Evolutionary conservation across 1,140 invertebrate genomes (phyloP).

Genomic region (Sminthurides bifidus): DNA sequence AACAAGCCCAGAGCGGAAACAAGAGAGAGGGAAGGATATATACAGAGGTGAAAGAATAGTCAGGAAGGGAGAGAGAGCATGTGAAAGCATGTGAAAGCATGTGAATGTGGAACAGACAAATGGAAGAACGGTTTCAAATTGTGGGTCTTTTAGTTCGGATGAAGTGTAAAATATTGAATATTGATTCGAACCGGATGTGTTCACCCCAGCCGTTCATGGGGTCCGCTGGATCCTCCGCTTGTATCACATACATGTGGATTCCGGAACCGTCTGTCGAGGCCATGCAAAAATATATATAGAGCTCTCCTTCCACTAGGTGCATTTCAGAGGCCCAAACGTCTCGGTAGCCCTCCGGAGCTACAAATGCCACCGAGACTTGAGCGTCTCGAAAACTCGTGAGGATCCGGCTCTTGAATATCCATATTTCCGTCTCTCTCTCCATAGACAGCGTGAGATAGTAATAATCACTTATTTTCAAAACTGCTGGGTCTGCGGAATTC

Average conservation of each 20-base stretch:
- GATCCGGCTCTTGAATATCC: slow-evolving; percentile 9
- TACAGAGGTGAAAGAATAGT: too few relatives aligned
- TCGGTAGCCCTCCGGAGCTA: background rate
- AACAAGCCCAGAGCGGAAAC: background rate
- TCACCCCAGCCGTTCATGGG: slow-evolving; percentile 9
- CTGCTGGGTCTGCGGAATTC: slow-evolving; percentile 8
- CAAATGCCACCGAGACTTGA: background rate
- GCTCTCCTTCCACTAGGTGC: slow-evolving; percentile 2
- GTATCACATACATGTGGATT: slow-evolving; percentile 6
- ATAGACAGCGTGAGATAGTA: slow-evolving; percentile 14
- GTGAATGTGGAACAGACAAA: too few relatives aligned
- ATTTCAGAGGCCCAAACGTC: slow-evolving; percentile 9
- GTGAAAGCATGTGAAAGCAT: too few relatives aligned
- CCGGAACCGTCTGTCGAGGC: background rate
- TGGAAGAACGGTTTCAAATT: background rate
- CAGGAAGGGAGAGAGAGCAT: too few relatives aligned
- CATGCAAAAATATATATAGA: slow-evolving; percentile 10
- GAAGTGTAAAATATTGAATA: background rate
- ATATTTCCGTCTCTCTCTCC: background rate
- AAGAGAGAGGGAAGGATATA: too few relatives aligned
- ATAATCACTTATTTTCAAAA: background rate
- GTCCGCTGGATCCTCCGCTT: slow-evolving; percentile 4
- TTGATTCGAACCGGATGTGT: background rate
- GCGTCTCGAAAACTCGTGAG: slow-evolving; percentile 9
- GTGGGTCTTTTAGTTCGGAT: background rate